Evolutionary conservation across 2,888 invertebrate genomes (phyloP).

Genomic region (Taphrorychus bicolor): DNA sequence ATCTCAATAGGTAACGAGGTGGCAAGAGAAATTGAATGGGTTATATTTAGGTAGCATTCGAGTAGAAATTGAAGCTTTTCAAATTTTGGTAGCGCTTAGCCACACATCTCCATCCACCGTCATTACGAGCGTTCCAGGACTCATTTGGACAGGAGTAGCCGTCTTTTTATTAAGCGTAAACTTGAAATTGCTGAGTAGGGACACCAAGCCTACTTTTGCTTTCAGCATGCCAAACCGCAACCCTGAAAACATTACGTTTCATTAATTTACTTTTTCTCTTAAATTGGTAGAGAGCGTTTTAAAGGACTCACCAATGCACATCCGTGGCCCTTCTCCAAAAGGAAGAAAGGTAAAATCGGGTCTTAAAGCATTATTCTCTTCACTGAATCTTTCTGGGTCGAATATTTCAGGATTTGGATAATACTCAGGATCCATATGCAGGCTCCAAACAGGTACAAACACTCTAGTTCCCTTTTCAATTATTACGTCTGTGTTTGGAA

Average conservation of each 20-base stretch:
- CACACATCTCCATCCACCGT: slow-evolving; percentile 20
- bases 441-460: slow-evolving; percentile 50
- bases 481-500: slow-evolving; percentile 52
- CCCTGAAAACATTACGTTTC: no score
- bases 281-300: no score
- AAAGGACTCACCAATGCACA: slow-evolving; percentile 51
- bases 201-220: slow-evolving; percentile 32
- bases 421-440: slow-evolving; percentile 53
- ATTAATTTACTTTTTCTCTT: no score
- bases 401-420: slow-evolving; percentile 57
- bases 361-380: slow-evolving; percentile 43
- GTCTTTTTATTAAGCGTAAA: slow-evolving; percentile 40
- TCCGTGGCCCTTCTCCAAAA: slow-evolving; percentile 52
- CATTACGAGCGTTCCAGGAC: slow-evolving; percentile 1
- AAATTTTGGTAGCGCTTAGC: slow-evolving; percentile 11
- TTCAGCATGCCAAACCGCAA: slow-evolving; percentile 36
- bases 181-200: slow-evolving; percentile 37
- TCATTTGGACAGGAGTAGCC: slow-evolving; percentile 34
- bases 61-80: background rate
- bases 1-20: no score
- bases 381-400: slow-evolving; percentile 57
- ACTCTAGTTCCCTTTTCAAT: slow-evolving; percentile 55
- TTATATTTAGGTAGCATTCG: no score
- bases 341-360: slow-evolving; percentile 44
- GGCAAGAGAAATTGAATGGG: no score